Percentiles rank a stretch among this genome's conserved stretches.
These are phyloP conservation scores for Apostichopus leukothele DNA, from an alignment of 53 echinoderm and acorn worm species.

Conservation along the genomic window DNA sequence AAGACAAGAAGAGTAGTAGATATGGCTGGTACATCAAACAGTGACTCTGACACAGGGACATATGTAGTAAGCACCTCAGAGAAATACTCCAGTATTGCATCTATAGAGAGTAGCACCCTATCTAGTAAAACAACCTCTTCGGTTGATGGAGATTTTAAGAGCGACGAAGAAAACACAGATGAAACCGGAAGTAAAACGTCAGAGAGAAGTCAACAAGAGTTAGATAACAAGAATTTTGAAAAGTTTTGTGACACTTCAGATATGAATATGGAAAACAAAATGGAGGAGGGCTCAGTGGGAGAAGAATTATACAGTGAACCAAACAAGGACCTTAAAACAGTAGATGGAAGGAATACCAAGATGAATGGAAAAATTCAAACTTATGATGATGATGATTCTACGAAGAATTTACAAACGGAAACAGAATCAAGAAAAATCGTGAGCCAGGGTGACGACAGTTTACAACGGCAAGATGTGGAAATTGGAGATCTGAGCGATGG, in stretches of 20 bases:
- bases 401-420: neutral
- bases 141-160: neutral
- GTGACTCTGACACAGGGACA: neutral
- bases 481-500: neutral
- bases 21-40: neutral
- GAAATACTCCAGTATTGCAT: neutral
- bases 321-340: neutral
- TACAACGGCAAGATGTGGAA: neutral
- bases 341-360: neutral
- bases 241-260: neutral
- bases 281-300: neutral
- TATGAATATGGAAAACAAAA: neutral
- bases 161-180: neutral
- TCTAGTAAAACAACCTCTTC: neutral
- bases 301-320: neutral
- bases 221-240: too few relatives aligned
- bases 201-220: neutral
- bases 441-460: neutral
- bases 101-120: neutral
- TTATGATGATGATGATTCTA: neutral
- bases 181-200: neutral
- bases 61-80: neutral
- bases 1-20: neutral
- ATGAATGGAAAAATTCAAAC: neutral
- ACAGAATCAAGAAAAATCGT: too few relatives aligned